A percentile compares a stretch with the other conserved stretches of the same genome.
These are phyloP conservation scores for Stictocephala bisonia DNA, from an alignment of 2,888 invertebrate genomes.

Conservation along the genomic window DNA sequence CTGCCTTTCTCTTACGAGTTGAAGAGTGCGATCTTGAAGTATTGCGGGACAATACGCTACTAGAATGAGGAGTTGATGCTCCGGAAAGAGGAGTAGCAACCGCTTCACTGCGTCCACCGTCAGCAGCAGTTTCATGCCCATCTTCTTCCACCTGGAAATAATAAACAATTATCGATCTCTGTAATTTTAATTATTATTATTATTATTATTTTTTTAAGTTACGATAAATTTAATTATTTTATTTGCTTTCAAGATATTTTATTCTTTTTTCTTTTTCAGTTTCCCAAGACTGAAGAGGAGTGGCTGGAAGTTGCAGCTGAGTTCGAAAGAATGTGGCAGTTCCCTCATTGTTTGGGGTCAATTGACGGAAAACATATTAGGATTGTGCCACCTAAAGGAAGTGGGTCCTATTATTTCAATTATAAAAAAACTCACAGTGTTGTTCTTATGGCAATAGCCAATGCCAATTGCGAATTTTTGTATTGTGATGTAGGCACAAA, in stretches of 20 bases:
- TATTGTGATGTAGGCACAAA: constrained; percentile 55
- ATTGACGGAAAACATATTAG: constrained; percentile 59
- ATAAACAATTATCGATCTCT: no score
- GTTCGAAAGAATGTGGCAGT: constrained; percentile 56
- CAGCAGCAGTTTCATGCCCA: constrained; percentile 48
- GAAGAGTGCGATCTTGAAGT: constrained; percentile 31
- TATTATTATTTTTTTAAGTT: constrained; percentile 20
- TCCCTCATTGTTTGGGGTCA: constrained; percentile 55
- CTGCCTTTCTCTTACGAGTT: constrained; percentile 48
- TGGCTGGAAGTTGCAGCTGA: constrained; percentile 47
- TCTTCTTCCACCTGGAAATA: constrained; percentile 48
- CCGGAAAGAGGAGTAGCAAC: constrained; percentile 37
- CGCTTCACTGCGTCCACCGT: constrained; percentile 45
- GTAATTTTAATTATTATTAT: no score
- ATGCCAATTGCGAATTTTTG: constrained; percentile 54
- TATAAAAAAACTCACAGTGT: constrained; percentile 57
- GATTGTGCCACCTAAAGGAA: constrained; percentile 56
- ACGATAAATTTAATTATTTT: constrained; percentile 4
- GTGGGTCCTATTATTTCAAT: constrained; percentile 58
- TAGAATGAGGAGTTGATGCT: no score
- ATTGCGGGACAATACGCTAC: no score
- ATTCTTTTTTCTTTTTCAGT: constrained; percentile 39
- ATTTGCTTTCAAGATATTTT: background rate
- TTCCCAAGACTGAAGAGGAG: constrained; percentile 48
- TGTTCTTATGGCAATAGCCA: constrained; percentile 56